These are phyloP conservation scores for Acanthis flammea DNA, from an alignment of 2,797 vertebrate genomes.

Conservation along the genomic window DNA sequence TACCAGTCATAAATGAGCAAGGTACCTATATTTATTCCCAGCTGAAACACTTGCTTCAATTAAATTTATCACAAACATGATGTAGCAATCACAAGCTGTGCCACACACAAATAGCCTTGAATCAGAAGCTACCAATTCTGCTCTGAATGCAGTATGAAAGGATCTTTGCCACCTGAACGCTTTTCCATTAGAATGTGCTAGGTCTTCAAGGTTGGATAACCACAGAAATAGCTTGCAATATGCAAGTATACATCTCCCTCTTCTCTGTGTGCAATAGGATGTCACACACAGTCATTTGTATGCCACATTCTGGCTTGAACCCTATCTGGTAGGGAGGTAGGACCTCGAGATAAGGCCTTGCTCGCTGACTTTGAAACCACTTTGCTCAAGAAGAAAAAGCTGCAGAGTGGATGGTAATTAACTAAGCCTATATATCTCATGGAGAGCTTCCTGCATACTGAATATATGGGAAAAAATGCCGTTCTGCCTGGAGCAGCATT, in stretches of 20 bases:
- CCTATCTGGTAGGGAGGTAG: not conserved
- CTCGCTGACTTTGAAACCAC: conserved; percentile 3
- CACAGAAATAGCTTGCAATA: conserved; percentile 47
- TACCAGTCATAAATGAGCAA: not conserved
- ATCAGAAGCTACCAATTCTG: conserved; percentile 46
- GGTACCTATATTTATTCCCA: not conserved
- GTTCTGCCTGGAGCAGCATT: not conserved
- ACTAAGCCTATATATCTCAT: not conserved
- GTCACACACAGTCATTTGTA: not conserved
- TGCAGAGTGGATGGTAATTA: not conserved
- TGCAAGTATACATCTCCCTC: conserved; percentile 6
- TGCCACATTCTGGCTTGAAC: not conserved
- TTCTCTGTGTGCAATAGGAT: not conserved
- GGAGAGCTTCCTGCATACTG: not conserved
- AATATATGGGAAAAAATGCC: not conserved
- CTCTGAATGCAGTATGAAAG: conserved; percentile 14
- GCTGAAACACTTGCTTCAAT: conserved; percentile 13
- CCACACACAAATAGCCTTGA: conserved; percentile 5
- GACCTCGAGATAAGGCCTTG: not conserved
- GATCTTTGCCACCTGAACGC: conserved; percentile 51
- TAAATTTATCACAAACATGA: conserved; percentile 15
- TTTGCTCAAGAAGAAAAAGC: not conserved
- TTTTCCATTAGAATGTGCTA: conserved; percentile 55
- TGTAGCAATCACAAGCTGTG: conserved; percentile 1
- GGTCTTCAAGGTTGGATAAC: conserved; percentile 52